Evolutionary conservation across 2,888 invertebrate genomes (phyloP), one percentile per base, ranked within the genome.

Genomic region (Baccha elongata): DNA sequence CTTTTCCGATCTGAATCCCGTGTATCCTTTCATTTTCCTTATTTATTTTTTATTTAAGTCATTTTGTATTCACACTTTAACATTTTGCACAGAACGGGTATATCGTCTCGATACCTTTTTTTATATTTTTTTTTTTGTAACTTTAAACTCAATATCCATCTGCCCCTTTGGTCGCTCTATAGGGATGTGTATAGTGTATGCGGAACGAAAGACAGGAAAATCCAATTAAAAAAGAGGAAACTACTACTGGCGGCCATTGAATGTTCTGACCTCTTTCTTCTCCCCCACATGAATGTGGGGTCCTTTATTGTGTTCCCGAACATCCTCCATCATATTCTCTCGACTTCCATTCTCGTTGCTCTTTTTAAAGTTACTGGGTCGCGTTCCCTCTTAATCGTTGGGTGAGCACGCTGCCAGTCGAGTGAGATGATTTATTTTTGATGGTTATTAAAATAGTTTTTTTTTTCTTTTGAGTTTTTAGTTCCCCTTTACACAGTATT

Each of bases 341-440:
- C 1, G 1, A 7, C 48, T 46, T 53, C 29, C 17, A 42, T 67
- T 35, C 17, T 42, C 48, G 29, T 60, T 60, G 26, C 23, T 23
- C 26, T 42, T 53, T 35, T 72, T 42, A 26, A 40, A 65, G 72
- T 79, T 79, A 67, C 46, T 79, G 62, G 79, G 79, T 79, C 79
- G 73, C 79, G 58, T 50, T 58, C 8, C 40, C 35, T 71, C 50
- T 58, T 50, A 71, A 65, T 71, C 62, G 75, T 62, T 68, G 19
- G 53, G 29, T 35, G n/a, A 37, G 44, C n/a, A 7, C 50, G 26
- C 44, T 64, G 29, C 50, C 48, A 64, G 64, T 58, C 76, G 71
- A 52, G 71, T 64, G 76, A 71, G 67, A 79, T 79, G 79, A 79
- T 79, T 79, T 73, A 79, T 79, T 67, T 73, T 79, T 79, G 79